These are phyloP conservation scores for Gymnoscelis rufifasciata DNA, from an alignment of 2,888 invertebrate species.

Conservation along the genomic window DNA sequence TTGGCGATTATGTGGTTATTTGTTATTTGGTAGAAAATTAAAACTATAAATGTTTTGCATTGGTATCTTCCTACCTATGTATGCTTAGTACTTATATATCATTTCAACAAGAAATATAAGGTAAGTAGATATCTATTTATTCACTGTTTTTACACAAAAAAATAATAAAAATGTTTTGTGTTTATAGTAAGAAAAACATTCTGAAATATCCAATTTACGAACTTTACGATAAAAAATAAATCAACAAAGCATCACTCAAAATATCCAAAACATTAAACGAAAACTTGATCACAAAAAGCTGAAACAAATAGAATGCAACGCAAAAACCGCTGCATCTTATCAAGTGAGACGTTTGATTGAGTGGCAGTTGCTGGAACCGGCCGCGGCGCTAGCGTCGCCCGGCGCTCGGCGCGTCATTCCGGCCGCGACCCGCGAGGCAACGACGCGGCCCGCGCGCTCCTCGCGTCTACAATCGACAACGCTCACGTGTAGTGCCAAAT, in stretches of 20 bases:
- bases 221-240: too few relatives aligned
- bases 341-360: conserved; percentile 58
- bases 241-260: too few relatives aligned
- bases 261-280: not conserved
- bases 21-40: too few relatives aligned
- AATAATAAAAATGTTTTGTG: too few relatives aligned
- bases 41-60: too few relatives aligned
- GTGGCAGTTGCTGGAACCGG: conserved; percentile 39
- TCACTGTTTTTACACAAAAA: too few relatives aligned
- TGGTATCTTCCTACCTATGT: too few relatives aligned
- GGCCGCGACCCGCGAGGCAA: conserved; percentile 70
- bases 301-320: conserved; percentile 28
- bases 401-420: conserved; percentile 65
- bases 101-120: too few relatives aligned
- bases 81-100: too few relatives aligned
- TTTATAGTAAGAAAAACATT: too few relatives aligned
- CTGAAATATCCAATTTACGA: too few relatives aligned
- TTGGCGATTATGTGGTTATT: not conserved
- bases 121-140: too few relatives aligned
- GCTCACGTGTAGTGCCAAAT: conserved; percentile 58
- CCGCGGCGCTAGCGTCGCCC: conserved; percentile 53
- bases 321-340: conserved; percentile 49
- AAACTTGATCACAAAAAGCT: not conserved
- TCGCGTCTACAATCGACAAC: conserved; percentile 42
- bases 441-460: conserved; percentile 46